Base-by-base conservation (phyloP, 2,797 vertebrate species). In the Valencia hispanica region DNA sequence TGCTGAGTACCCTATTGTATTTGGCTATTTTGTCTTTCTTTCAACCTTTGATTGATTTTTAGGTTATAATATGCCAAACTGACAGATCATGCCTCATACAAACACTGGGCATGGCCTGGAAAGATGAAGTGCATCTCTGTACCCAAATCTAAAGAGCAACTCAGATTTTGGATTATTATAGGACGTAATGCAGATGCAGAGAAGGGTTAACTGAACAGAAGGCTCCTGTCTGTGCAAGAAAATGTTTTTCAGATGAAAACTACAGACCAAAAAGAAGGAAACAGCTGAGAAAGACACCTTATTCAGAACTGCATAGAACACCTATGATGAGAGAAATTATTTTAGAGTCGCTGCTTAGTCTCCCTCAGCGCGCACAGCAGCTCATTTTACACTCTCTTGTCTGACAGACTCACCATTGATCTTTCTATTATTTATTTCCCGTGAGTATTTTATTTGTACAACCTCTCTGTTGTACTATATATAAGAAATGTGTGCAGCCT, bases 371-470 rank as follows among this genome's bases (percentile, higher is more conserved):
- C 4, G 27, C 61, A 34, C 70, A 32, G 25, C 34, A 4, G 14
- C 5, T 68, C 53, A 55, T 55, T 65, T 27, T 71, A 41, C n/a
- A 53, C 47, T 30, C 25, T 18, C 39, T 27, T 41, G 48, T 76
- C 53, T 70, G 66, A 36, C 6, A 59, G 48, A 76, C 34, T 55
- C 71, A 47, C 76, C 34, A 59, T 68, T 68, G 48, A 70, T 50
- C 59, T 72, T 30, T 47, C 32, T 48, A 51, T 50, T 30, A 73
- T 59, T 78, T 45, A 73, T 70, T 50, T 57, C 30, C 70, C 59
- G 17, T n/a, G 25, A 53, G 65, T 47, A 51, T 80, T 71, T 55
- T 25, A 71, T 71, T 71, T 63, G 65, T 34, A 50, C 48, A 68
- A 43, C 48, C 34, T 43, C 48, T 75, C 34, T 43, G 65, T 68